These are phyloP conservation scores for Hesperia comma DNA, from an alignment of 2,888 invertebrate species.

Conservation along the genomic window DNA sequence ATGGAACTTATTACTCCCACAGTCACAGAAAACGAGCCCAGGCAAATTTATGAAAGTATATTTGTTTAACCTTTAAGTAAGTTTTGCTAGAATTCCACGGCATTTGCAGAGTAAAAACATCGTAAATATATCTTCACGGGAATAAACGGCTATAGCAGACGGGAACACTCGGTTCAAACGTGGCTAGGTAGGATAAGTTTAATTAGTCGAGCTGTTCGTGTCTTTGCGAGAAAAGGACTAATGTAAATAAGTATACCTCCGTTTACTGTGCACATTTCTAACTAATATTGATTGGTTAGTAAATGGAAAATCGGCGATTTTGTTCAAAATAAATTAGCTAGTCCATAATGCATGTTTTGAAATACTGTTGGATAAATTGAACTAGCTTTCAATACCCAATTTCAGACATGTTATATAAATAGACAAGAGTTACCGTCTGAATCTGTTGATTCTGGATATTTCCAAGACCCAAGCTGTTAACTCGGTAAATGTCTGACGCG, in stretches of 20 bases:
- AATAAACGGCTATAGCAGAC: constrained; percentile 39
- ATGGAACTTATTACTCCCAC: too few species aligned
- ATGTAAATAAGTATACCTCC: constrained; percentile 5
- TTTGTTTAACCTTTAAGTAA: constrained; percentile 5
- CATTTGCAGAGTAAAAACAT: constrained; percentile 34
- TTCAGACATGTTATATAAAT: background rate
- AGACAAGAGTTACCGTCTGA: too few species aligned
- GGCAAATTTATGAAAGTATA: too few species aligned
- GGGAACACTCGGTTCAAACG: constrained; percentile 12
- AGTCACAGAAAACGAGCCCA: background rate
- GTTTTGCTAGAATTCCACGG: constrained; percentile 39
- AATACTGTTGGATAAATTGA: too few species aligned
- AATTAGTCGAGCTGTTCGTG: constrained; percentile 28
- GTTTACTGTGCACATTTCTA: background rate
- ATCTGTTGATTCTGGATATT: too few species aligned
- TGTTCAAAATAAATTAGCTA: background rate
- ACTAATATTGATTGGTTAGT: background rate
- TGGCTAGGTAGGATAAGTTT: constrained; percentile 20
- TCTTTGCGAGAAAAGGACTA: constrained; percentile 12
- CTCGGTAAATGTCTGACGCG: too few species aligned
- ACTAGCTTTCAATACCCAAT: too few species aligned
- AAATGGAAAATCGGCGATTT: background rate
- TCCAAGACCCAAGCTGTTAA: too few species aligned
- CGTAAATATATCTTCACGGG: constrained; percentile 42
- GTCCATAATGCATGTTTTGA: too few species aligned